Evolutionary conservation across 2,797 vertebrate genomes (phyloP).

Genomic region (Gila robusta): DNA sequence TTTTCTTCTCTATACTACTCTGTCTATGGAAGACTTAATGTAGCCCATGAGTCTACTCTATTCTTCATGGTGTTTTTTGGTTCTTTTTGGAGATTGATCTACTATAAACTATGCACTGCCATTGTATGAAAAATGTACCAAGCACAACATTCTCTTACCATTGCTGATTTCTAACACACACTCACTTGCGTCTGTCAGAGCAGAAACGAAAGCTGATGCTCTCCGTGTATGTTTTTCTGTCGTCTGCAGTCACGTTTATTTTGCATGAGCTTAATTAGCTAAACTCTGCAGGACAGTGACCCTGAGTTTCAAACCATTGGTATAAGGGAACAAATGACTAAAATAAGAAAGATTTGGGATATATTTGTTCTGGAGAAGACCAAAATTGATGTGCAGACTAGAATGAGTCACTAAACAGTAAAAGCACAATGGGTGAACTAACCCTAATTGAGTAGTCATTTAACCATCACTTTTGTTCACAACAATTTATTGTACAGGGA

Average conservation of each 20-base stretch:
- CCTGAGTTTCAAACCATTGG: background rate
- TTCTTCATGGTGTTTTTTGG: background rate
- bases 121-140: too few species aligned
- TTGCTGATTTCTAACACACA: too few species aligned
- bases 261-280: too few species aligned
- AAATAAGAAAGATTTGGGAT: background rate
- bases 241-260: too few species aligned
- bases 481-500: background rate
- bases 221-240: too few species aligned
- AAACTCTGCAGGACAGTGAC: background rate
- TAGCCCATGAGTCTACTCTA: background rate
- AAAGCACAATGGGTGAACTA: background rate
- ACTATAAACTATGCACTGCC: too few species aligned
- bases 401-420: background rate
- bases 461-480: background rate
- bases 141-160: too few species aligned
- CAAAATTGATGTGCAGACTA: background rate
- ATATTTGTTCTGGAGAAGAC: conserved; percentile 8
- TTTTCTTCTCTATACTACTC: background rate
- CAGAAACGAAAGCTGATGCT: too few species aligned
- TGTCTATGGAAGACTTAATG: background rate
- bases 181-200: too few species aligned
- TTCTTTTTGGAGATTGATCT: background rate
- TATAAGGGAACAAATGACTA: background rate
- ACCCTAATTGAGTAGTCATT: background rate